Conservation (phyloP, 2,113 vertebrate species). For the Hyla sarda region DNA sequence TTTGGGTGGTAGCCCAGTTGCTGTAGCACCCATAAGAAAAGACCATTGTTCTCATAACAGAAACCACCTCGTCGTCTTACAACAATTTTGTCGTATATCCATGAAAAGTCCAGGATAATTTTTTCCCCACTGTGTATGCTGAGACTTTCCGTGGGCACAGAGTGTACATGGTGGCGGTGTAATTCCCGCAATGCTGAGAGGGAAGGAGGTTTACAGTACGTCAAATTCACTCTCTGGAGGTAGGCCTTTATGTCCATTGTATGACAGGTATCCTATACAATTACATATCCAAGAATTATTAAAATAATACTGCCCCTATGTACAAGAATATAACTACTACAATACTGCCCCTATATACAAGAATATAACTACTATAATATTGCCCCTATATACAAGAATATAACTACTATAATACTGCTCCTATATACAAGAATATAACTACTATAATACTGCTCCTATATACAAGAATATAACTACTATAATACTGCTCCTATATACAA, state of each 20-base stretch:
- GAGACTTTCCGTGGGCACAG: conserved; percentile 76
- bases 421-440: too few species aligned
- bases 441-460: too few species aligned
- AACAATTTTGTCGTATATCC: conserved; percentile 77
- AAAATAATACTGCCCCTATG: background rate
- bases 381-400: too few species aligned
- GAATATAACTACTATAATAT: too few species aligned
- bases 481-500: background rate
- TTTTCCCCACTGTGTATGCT: conserved; percentile 72
- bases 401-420: too few species aligned
- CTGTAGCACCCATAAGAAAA: conserved; percentile 74
- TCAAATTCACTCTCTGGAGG: conserved; percentile 69
- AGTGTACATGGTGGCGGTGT: conserved; percentile 69
- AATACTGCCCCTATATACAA: too few species aligned
- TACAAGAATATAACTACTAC: background rate
- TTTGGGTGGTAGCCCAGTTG: conserved; percentile 68
- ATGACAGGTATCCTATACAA: background rate
- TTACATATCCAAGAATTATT: background rate
- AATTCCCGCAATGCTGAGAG: conserved; percentile 65
- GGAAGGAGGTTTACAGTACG: conserved; percentile 40
- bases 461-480: background rate
- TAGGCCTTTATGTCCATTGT: conserved; percentile 71
- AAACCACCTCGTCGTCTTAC: conserved; percentile 65
- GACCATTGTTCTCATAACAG: conserved; percentile 74
- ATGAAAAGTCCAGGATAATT: conserved; percentile 61